Evolutionary conservation across 37 sponge, comb jelly and placozoan genomes (phyloP).

Genomic region (Hormiphora californensis): DNA sequence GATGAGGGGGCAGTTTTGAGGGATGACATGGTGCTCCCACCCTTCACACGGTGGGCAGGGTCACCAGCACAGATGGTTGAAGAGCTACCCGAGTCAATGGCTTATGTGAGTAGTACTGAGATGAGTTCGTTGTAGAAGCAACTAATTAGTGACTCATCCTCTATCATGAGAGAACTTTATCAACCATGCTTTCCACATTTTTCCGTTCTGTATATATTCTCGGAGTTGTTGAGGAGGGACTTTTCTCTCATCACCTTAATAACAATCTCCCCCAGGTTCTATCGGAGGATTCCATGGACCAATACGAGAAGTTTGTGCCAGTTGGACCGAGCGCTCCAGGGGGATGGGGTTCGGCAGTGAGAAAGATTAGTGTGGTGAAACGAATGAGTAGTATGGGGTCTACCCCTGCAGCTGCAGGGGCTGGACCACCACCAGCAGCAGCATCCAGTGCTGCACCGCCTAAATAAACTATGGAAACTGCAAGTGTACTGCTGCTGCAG

Average conservation of each 20-base stretch:
- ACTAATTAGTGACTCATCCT: neutral
- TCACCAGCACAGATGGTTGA: neutral
- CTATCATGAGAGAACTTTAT: too few relatives aligned
- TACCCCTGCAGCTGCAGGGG: neutral
- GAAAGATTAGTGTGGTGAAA: neutral
- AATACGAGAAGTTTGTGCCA: constrained; percentile 8
- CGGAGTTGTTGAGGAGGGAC: too few relatives aligned
- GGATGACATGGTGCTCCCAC: constrained; percentile 4
- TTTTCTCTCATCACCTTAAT: neutral
- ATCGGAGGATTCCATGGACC: neutral
- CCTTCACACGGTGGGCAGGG: constrained; percentile 22
- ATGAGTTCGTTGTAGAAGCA: neutral
- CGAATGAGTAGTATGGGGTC: neutral
- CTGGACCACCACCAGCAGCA: too few relatives aligned
- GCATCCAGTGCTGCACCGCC: too few relatives aligned
- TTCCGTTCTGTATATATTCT: too few relatives aligned
- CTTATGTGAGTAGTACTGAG: neutral
- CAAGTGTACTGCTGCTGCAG: too few relatives aligned
- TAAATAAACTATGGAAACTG: too few relatives aligned
- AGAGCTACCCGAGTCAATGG: constrained; percentile 11
- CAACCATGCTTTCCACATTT: too few relatives aligned
- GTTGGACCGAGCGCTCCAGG: neutral
- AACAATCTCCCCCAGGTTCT: neutral
- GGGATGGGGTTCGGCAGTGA: constrained; percentile 11
- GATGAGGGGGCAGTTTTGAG: constrained; percentile 2